Percentiles rank a stretch among this genome's conserved stretches.
These are phyloP conservation scores for Tenthredo scrophulariae DNA, from an alignment of 2,888 invertebrate genomes.

Conservation along the genomic window DNA sequence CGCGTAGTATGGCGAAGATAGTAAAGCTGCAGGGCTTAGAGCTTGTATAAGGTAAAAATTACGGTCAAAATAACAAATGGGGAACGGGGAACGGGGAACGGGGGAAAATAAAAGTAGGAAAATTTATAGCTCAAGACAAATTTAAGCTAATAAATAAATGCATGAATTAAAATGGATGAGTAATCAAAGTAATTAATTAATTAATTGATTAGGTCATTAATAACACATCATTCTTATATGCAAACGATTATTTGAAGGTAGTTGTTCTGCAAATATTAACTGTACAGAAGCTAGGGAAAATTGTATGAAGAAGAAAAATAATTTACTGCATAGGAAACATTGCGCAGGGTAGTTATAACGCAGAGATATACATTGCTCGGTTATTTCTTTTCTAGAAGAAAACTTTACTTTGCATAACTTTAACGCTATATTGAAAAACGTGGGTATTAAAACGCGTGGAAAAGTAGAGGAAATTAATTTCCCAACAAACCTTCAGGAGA, in stretches of 20 bases:
- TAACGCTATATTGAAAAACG: neutral
- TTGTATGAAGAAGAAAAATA: too few relatives aligned
- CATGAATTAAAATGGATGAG: neutral
- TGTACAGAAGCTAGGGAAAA: too few relatives aligned
- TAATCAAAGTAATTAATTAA: too few relatives aligned
- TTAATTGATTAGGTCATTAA: too few relatives aligned
- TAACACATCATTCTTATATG: too few relatives aligned
- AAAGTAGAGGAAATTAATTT: neutral
- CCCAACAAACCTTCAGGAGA: neutral
- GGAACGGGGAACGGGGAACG: neutral
- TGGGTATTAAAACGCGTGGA: constrained; percentile 10
- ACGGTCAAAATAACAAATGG: neutral
- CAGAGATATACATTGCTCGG: neutral
- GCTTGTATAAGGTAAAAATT: neutral
- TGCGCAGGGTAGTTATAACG: neutral
- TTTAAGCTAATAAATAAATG: neutral
- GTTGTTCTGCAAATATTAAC: too few relatives aligned
- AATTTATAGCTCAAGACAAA: neutral
- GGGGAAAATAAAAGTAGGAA: too few relatives aligned
- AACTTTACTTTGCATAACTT: neutral
- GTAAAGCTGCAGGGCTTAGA: neutral
- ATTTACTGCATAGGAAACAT: neutral
- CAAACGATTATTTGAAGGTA: too few relatives aligned
- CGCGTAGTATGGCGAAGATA: neutral
- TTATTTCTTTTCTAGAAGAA: neutral